Conservation (phyloP, 1,140 invertebrate genomes). For the Gryllus bimaculatus region DNA sequence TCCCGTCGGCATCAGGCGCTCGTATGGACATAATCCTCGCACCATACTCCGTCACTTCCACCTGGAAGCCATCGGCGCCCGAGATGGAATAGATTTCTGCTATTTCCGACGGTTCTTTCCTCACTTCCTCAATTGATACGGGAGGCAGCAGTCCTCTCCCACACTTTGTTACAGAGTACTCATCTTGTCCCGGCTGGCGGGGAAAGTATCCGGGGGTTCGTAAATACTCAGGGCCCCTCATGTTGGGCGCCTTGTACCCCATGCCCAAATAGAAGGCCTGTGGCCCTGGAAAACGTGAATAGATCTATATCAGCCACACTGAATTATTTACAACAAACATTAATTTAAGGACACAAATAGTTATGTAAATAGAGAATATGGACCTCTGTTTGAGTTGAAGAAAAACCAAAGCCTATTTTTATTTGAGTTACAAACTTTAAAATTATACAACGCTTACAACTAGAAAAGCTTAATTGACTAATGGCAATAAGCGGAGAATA, state of each 20-base stretch:
- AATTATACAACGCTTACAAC: too few relatives aligned
- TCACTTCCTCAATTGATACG: not conserved
- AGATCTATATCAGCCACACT: too few relatives aligned
- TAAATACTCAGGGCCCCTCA: not conserved
- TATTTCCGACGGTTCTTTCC: not conserved
- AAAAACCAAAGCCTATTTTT: too few relatives aligned
- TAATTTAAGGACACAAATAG: too few relatives aligned
- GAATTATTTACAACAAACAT: too few relatives aligned
- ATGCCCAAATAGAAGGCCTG: not conserved
- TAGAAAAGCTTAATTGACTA: too few relatives aligned
- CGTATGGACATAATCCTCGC: not conserved
- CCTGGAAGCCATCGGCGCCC: not conserved
- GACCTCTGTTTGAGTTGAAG: too few relatives aligned
- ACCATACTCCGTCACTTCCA: not conserved
- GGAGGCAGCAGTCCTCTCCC: not conserved
- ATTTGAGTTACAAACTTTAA: too few relatives aligned
- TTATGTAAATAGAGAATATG: too few relatives aligned
- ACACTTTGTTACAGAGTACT: not conserved
- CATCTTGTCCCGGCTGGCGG: not conserved
- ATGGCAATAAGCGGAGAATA: too few relatives aligned
- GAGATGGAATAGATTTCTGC: not conserved
- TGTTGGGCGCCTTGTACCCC: not conserved
- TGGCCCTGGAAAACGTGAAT: not conserved
- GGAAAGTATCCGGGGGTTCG: not conserved
- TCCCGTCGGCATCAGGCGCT: not conserved